Percentiles rank a stretch among this genome's conserved stretches.
phyloP scores from a whole-genome alignment of 1,140 invertebrate genomes.

The Diorhabda elongata region DNA sequence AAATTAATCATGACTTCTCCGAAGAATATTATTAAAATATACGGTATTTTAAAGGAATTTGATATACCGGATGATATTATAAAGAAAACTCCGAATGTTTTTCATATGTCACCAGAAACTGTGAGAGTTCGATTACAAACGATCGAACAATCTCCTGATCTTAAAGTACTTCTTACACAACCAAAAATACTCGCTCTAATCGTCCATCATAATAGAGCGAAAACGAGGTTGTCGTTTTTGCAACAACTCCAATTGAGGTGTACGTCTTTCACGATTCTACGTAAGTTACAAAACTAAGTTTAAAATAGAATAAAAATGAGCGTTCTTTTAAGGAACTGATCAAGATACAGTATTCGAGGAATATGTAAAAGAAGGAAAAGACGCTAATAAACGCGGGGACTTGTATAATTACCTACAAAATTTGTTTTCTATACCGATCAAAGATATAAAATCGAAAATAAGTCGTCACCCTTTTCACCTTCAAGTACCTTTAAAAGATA shows the following conservation, averaged over 20 bases:
- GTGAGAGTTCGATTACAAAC: conserved; percentile 49
- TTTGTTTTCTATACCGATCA: conserved; percentile 36
- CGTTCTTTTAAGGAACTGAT: conserved; percentile 15
- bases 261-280: conserved; percentile 49
- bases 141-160: conserved; percentile 49
- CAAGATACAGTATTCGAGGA: conserved; percentile 41
- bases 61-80: conserved; percentile 47
- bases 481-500: conserved; percentile 49
- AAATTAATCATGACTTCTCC: conserved; percentile 48
- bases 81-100: conserved; percentile 47
- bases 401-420: conserved; percentile 28
- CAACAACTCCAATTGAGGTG: conserved; percentile 49
- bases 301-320: neutral
- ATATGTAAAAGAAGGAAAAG: conserved; percentile 43
- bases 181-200: conserved; percentile 53
- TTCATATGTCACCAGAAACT: conserved; percentile 46
- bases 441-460: conserved; percentile 45
- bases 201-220: conserved; percentile 47
- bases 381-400: conserved; percentile 41
- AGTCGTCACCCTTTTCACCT: conserved; percentile 54
- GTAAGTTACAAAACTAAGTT: conserved; percentile 29
- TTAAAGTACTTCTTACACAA: conserved; percentile 50
- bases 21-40: conserved; percentile 46
- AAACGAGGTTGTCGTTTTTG: conserved; percentile 49
- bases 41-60: conserved; percentile 44